Percentiles rank a stretch among this genome's conserved stretches.
phyloP scores from a whole-genome alignment of 2,113 vertebrate genomes.

The Pogonocichla stellata region DNA sequence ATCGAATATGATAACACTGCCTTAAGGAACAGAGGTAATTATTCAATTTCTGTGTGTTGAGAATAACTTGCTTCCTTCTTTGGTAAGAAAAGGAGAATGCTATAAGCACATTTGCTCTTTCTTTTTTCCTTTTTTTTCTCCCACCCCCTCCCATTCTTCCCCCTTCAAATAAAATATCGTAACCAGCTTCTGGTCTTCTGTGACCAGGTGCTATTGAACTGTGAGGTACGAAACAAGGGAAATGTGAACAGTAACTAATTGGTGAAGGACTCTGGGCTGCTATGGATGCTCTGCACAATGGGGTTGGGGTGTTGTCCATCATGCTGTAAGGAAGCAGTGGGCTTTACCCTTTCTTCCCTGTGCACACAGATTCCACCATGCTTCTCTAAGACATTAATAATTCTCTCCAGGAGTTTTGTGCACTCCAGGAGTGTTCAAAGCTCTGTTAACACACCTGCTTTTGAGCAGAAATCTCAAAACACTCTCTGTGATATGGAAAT shows the following conservation, averaged over 20 bases:
- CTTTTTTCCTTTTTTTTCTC: rapidly evolving
- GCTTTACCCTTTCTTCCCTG: not conserved
- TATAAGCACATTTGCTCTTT: not conserved
- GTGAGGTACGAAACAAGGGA: constrained; percentile 9
- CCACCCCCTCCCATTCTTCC: rapidly evolving
- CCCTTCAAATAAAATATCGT: not conserved
- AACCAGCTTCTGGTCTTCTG: not conserved
- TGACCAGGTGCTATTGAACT: not conserved
- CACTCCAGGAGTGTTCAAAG: not conserved
- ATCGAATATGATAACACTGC: constrained; percentile 55
- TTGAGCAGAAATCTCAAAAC: not conserved
- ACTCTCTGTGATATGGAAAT: not conserved
- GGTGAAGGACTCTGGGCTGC: not conserved
- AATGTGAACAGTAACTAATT: not conserved
- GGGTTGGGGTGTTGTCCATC: not conserved
- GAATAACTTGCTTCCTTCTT: constrained; percentile 33
- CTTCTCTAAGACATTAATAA: not conserved
- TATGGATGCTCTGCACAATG: not conserved
- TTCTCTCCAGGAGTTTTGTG: not conserved
- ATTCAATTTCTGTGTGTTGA: constrained; percentile 34
- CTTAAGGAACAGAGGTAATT: constrained; percentile 58
- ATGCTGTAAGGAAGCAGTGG: not conserved
- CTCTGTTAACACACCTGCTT: not conserved
- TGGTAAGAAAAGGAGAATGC: not conserved
- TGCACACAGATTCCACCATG: not conserved